phyloP scores from a whole-genome alignment of 2,888 invertebrate genomes.

The Nomada fucata region DNA sequence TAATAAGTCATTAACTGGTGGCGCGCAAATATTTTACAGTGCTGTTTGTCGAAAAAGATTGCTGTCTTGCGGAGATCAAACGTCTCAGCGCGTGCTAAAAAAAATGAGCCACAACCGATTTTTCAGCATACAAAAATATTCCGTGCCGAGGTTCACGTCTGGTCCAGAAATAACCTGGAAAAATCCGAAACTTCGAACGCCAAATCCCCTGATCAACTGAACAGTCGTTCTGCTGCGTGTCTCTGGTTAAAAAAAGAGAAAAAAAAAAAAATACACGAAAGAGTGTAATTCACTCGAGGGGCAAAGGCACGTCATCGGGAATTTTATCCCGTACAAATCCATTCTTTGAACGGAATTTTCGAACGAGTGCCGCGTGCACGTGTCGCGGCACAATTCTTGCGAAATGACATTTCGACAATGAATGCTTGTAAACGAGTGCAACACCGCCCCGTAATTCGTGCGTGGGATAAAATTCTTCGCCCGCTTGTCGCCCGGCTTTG shows the following conservation, averaged over 20 bases:
- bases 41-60: too few species aligned
- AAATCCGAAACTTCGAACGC: not conserved
- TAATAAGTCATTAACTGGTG: constrained; percentile 1
- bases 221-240: not conserved
- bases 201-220: constrained; percentile 1
- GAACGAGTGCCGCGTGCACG: constrained; percentile 21
- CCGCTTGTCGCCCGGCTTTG: constrained; percentile 42
- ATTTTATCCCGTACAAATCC: constrained; percentile 35
- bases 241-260: constrained; percentile 7
- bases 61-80: too few species aligned
- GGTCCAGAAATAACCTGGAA: not conserved
- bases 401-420: constrained; percentile 56
- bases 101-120: too few species aligned
- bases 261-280: not conserved
- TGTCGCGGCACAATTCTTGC: constrained; percentile 35
- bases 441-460: constrained; percentile 54
- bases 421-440: constrained; percentile 58
- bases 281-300: constrained; percentile 14
- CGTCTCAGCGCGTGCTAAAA: too few species aligned
- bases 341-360: constrained; percentile 43
- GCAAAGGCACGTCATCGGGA: constrained; percentile 3
- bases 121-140: not conserved
- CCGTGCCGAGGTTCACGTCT: not conserved
- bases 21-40: too few species aligned
- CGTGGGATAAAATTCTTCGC: constrained; percentile 55